A percentile compares a stretch with the other conserved stretches of the same genome.
These are phyloP conservation scores for Lepus europaeus DNA, from an alignment of 2,113 vertebrate species.

Conservation along the genomic window DNA sequence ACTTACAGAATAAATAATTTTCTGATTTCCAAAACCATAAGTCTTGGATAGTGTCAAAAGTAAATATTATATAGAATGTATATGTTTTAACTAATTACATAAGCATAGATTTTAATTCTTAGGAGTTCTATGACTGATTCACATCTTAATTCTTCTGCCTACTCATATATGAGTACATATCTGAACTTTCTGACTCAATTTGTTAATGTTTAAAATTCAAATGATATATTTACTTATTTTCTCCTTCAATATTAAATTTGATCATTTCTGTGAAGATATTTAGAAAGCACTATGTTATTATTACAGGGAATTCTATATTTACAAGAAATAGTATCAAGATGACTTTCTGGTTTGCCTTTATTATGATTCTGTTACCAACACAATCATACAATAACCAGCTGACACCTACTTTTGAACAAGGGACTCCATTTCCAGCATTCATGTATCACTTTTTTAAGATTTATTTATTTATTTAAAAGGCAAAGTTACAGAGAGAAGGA, in stretches of 20 bases:
- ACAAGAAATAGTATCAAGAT: neutral
- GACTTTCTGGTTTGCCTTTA: neutral
- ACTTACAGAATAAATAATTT: neutral
- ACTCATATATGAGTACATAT: neutral
- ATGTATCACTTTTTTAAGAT: too few species aligned
- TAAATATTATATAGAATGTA: neutral
- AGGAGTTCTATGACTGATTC: neutral
- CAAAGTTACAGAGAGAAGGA: too few species aligned
- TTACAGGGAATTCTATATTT: neutral
- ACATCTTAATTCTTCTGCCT: neutral
- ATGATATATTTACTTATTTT: neutral
- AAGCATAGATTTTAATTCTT: neutral
- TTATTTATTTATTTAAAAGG: too few species aligned
- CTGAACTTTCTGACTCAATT: neutral
- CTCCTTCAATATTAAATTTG: neutral
- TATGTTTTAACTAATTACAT: neutral
- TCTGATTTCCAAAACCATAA: neutral
- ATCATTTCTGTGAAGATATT: constrained; percentile 12
- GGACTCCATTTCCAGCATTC: neutral
- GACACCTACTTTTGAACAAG: constrained; percentile 5
- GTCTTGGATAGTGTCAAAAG: neutral
- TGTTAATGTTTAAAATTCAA: neutral
- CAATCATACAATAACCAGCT: neutral
- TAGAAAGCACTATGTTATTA: neutral
- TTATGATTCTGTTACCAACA: neutral